phyloP scores from a whole-genome alignment of 2,113 vertebrate genomes.

The Sinocyclocheilus maitianheensis region DNA sequence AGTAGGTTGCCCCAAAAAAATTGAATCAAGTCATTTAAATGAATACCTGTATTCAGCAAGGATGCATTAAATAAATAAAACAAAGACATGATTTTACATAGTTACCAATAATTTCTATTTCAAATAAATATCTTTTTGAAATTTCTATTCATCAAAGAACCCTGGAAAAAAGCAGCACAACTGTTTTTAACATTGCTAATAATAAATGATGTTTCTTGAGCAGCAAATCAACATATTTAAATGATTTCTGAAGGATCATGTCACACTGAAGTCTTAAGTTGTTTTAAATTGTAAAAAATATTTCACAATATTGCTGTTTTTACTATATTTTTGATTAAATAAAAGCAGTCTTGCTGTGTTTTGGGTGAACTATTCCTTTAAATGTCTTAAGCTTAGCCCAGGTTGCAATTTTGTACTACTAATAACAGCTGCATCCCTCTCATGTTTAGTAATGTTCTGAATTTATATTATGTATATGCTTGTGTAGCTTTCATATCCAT shows the following conservation, averaged over 20 bases:
- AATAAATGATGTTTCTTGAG: not conserved
- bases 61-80: not conserved
- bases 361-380: constrained; percentile 10
- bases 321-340: not conserved
- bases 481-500: not conserved
- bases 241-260: not conserved
- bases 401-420: not conserved
- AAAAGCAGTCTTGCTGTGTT: not conserved
- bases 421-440: not conserved
- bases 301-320: not conserved
- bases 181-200: not conserved
- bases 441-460: constrained; percentile 29
- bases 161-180: not conserved
- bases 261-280: not conserved
- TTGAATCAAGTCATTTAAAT: too few species aligned
- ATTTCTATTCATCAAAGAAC: not conserved
- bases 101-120: too few species aligned
- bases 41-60: not conserved
- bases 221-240: not conserved
- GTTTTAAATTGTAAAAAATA: not conserved
- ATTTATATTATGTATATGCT: not conserved
- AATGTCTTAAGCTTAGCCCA: not conserved
- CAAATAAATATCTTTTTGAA: too few species aligned
- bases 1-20: too few species aligned
- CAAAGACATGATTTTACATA: too few species aligned